A percentile compares a stretch with the other conserved stretches of the same genome.
phyloP scores from a whole-genome alignment of 1,140 invertebrate species.

The Macrocentrus cingulum region DNA sequence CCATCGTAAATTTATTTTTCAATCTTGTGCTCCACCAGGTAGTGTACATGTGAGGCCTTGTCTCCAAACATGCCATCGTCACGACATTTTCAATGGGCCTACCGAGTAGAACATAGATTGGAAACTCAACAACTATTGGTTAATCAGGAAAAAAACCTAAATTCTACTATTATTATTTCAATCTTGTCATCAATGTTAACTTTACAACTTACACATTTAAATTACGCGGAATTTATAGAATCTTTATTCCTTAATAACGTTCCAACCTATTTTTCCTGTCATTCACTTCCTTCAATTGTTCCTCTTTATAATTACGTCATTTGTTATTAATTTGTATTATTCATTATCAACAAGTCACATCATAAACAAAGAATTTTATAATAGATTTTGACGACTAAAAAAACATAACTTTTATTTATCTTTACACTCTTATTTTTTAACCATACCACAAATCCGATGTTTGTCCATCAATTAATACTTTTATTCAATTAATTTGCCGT shows the following conservation, averaged over 20 bases:
- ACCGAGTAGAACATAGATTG: not conserved
- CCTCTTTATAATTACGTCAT: slow-evolving; percentile 16
- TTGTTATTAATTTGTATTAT: slow-evolving; percentile 6
- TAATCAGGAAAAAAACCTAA: too few species aligned
- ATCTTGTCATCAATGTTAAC: too few species aligned
- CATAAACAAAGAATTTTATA: too few species aligned
- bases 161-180: too few species aligned
- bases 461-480: too few species aligned
- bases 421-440: too few species aligned
- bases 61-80: slow-evolving; percentile 24
- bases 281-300: slow-evolving; percentile 24
- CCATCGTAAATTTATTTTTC: slow-evolving; percentile 16
- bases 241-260: slow-evolving; percentile 2
- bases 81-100: not conserved
- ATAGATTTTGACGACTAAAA: too few species aligned
- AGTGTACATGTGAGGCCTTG: slow-evolving; percentile 19
- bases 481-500: too few species aligned
- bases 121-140: too few species aligned
- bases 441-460: too few species aligned
- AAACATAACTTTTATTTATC: too few species aligned
- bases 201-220: slow-evolving; percentile 13
- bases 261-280: slow-evolving; percentile 1
- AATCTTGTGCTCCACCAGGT: slow-evolving; percentile 18
- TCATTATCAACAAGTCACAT: too few species aligned
- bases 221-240: slow-evolving; percentile 20